Evolutionary conservation across 2,113 vertebrate genomes (phyloP).

Genomic region (Ariopsis seemanni): DNA sequence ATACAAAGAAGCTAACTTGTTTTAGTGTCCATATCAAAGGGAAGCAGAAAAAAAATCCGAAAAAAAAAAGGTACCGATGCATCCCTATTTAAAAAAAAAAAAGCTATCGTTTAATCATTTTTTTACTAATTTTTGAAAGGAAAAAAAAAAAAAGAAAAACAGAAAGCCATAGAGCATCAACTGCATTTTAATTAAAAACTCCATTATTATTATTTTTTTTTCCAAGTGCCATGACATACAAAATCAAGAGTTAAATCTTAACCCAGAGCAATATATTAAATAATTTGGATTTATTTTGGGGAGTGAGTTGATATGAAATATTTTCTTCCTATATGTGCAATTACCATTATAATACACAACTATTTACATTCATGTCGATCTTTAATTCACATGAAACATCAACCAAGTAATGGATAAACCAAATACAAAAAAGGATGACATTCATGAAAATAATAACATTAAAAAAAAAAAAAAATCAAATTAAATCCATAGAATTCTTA

Average conservation of each 20-base stretch:
- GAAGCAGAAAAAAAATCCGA: neutral
- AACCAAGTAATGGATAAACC: slow-evolving; percentile 48
- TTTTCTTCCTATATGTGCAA: slow-evolving; percentile 55
- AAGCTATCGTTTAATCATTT: neutral
- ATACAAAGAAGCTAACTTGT: neutral
- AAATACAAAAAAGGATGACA: slow-evolving; percentile 50
- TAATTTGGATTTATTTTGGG: slow-evolving; percentile 54
- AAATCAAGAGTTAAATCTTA: slow-evolving; percentile 67
- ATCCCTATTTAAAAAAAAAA: neutral
- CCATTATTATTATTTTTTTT: slow-evolving; percentile 48
- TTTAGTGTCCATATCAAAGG: neutral
- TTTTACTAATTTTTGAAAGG: neutral
- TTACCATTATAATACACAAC: slow-evolving; percentile 73
- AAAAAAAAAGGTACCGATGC: neutral
- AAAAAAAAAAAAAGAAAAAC: neutral
- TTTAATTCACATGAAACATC: slow-evolving; percentile 62
- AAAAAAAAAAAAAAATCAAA: slow-evolving; percentile 59
- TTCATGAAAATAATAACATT: slow-evolving; percentile 43
- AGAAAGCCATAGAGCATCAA: slow-evolving; percentile 48
- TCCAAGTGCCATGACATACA: slow-evolving; percentile 70
- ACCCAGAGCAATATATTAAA: slow-evolving; percentile 66
- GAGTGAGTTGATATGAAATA: slow-evolving; percentile 70
- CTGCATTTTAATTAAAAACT: slow-evolving; percentile 75
- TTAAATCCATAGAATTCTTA: slow-evolving; percentile 68
- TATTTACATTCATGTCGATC: slow-evolving; percentile 76